Conservation (phyloP, 2,888 invertebrate species). For the Lithodes maja region DNA sequence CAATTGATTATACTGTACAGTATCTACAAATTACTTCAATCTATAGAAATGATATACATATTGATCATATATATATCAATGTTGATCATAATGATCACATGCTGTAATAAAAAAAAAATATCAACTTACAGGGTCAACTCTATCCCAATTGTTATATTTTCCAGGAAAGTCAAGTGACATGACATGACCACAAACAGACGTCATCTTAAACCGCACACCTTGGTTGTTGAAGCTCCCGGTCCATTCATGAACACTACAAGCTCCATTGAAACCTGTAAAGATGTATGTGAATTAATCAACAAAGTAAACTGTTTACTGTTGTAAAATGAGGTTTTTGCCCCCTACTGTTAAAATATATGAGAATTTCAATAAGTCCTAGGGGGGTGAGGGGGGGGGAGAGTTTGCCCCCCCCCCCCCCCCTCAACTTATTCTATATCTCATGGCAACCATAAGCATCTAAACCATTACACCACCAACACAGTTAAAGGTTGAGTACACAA, state of each 20-base stretch:
- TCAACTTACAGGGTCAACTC: conserved; percentile 89
- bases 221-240: conserved; percentile 85
- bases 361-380: no score
- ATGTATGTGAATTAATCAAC: no score
- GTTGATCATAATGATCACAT: not conserved
- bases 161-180: conserved; percentile 94
- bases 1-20: not conserved
- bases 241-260: conserved; percentile 97
- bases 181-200: conserved; percentile 99
- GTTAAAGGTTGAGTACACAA: no score
- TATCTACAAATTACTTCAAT: no score
- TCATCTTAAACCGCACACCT: conserved; percentile 90
- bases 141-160: conserved; percentile 98
- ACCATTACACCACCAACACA: no score
- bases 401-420: no score
- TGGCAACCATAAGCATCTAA: no score
- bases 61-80: not conserved
- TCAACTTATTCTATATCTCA: no score
- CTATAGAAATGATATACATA: not conserved
- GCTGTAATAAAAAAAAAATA: not conserved
- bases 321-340: no score
- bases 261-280: conserved; percentile 85
- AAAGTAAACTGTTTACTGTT: no score
- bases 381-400: no score
- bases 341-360: no score